These are phyloP conservation scores for Plectropomus leopardus DNA, from an alignment of 2,113 vertebrate species.

Conservation along the genomic window DNA sequence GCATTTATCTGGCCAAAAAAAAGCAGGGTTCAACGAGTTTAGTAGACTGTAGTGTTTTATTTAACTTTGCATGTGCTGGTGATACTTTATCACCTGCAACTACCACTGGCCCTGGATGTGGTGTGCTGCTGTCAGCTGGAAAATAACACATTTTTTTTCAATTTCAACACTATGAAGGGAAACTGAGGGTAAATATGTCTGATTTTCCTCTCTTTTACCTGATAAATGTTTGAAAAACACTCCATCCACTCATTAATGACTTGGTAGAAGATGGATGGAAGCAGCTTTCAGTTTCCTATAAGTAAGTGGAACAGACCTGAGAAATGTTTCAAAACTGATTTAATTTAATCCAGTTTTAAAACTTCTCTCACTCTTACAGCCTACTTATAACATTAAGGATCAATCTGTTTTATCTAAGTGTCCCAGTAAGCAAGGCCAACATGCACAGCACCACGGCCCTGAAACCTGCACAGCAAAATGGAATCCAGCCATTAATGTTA, in stretches of 20 bases:
- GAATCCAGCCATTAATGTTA: conserved; percentile 3
- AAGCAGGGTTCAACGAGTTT: conserved; percentile 1
- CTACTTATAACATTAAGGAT: not conserved
- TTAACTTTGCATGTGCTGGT: not conserved
- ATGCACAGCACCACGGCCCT: not conserved
- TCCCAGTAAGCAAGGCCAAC: not conserved
- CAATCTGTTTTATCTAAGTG: too few relatives aligned
- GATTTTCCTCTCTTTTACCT: not conserved
- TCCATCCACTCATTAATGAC: not conserved
- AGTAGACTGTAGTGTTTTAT: not conserved
- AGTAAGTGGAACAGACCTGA: not conserved
- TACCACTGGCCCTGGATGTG: not conserved
- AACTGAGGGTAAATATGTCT: not conserved
- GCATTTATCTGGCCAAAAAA: not conserved
- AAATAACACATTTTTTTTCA: not conserved
- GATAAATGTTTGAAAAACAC: not conserved
- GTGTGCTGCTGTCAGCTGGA: not conserved
- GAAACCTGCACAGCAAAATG: not conserved
- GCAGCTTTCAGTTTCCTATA: not conserved
- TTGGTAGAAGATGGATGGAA: not conserved
- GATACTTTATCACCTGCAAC: not conserved
- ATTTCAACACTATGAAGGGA: not conserved
- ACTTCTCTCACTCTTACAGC: not conserved
- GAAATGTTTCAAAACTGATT: not conserved
- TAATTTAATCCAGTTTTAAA: not conserved